These are phyloP conservation scores for Drosophila setifemur DNA, from an alignment of 1,140 invertebrate species.

Conservation along the genomic window DNA sequence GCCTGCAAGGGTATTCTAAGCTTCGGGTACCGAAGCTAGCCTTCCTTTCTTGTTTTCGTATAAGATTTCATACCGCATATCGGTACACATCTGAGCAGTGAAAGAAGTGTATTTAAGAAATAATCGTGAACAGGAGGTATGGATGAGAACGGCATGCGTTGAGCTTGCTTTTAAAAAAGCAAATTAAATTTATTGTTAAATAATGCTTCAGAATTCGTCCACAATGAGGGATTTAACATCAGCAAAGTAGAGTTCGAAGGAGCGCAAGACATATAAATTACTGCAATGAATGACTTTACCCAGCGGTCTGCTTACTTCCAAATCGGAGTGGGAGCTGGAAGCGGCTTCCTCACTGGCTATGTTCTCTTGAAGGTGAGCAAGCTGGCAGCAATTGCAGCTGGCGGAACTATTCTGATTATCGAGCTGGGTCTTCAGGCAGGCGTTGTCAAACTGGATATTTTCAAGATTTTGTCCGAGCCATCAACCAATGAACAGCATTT, in stretches of 20 bases:
- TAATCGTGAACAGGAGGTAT: too few relatives aligned
- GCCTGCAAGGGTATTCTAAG: too few relatives aligned
- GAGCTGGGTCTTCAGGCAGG: slow-evolving; percentile 31
- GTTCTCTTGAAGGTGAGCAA: slow-evolving; percentile 37
- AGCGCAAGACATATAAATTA: not conserved
- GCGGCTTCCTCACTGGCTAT: slow-evolving; percentile 32
- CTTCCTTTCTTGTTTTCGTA: too few relatives aligned
- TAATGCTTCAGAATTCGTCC: too few relatives aligned
- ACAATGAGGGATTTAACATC: too few relatives aligned
- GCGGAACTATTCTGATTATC: slow-evolving; percentile 7
- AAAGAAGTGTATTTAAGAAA: too few relatives aligned
- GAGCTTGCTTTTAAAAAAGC: too few relatives aligned
- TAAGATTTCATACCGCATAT: too few relatives aligned
- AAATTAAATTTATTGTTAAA: too few relatives aligned
- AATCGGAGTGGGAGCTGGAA: slow-evolving; percentile 33
- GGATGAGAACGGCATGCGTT: too few relatives aligned
- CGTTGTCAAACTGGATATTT: slow-evolving; percentile 1
- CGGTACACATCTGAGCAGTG: too few relatives aligned
- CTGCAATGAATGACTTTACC: slow-evolving; percentile 10
- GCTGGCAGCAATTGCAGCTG: slow-evolving; percentile 23
- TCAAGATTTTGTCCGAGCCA: not conserved
- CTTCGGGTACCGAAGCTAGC: too few relatives aligned
- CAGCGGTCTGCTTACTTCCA: slow-evolving; percentile 39
- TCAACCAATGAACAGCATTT: not conserved
- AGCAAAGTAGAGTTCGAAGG: slow-evolving; percentile 43